Evolutionary conservation across 1,140 invertebrate species (phyloP), one percentile per base, ranked within the genome.

Genomic region (Drosophila setifemur): DNA sequence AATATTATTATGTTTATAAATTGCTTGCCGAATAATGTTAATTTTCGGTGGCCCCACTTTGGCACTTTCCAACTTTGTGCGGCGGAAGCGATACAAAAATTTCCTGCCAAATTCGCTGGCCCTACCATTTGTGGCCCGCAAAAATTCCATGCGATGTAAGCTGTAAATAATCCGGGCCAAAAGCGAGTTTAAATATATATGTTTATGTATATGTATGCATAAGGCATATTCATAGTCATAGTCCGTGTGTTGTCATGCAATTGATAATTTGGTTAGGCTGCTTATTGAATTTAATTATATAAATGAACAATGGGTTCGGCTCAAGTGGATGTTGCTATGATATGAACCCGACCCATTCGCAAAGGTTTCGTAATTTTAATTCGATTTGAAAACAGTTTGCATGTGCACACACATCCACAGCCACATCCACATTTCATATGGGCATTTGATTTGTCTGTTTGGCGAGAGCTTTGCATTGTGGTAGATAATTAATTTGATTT

Each of bases 241-340:
- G 14, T 8, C 31, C 35, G 58, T 44, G 18, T 28, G 21, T n/a
- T 35, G 37, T 47, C 35, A 40, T 50, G 29, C 45, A 26, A 72
- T 69, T 49, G 43, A n/a, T 21, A 26, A 42, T 42, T 50, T 40
- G 28, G 35, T 28, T 55, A 14, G 54, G 31, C 35, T 55, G 61
- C 69, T 73, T 48, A 77, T 78, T 61, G 69, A 85, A 78, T 85
- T 78, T 70, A 63, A 85, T 85, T 85, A 67, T 78, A 70, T 39
- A 70, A 85, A 85, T 85, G 63, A 78, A 85, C 73, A 83, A 73
- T 73, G 26, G 67, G 57, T 42, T 31, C 33, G 25, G 43, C 25
- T 47, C 53, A 61, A 42, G 52, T 70, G 53, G 19, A 23, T 29
- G 37, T 50, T 23, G 60, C 12, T 40, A 50, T 60, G 42, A 39